Evolutionary conservation across 2,113 vertebrate species (phyloP).

Genomic region (Cephalophus harveyi): DNA sequence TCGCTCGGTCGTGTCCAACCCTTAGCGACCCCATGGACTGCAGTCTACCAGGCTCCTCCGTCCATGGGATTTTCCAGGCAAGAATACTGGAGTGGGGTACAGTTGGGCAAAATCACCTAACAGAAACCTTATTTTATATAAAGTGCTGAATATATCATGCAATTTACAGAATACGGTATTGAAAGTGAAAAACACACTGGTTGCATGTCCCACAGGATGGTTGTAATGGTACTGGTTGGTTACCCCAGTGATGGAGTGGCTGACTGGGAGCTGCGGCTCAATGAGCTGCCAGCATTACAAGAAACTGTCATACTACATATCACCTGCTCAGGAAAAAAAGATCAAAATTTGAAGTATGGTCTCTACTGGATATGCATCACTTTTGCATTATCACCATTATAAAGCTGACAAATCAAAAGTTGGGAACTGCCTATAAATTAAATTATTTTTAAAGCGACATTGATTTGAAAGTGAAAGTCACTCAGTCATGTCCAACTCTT

Average conservation of each 20-base stretch:
- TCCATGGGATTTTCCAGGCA: no score
- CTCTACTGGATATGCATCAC: background rate
- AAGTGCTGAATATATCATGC: background rate
- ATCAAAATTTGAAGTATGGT: background rate
- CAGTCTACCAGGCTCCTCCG: no score
- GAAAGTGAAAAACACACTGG: background rate
- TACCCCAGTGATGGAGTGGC: background rate
- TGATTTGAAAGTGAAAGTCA: background rate
- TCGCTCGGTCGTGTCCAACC: accelerated
- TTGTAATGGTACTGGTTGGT: background rate
- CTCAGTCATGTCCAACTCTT: background rate
- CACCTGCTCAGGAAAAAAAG: background rate
- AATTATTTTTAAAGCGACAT: background rate
- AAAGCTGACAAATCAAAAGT: background rate
- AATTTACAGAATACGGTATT: background rate
- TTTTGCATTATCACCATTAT: background rate
- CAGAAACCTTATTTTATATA: background rate
- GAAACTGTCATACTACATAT: background rate
- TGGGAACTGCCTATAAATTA: background rate
- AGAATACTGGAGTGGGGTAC: no score
- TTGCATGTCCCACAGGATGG: background rate
- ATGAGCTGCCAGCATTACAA: background rate
- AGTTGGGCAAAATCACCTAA: background rate
- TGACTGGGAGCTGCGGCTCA: background rate
- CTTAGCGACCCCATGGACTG: no score